Base-by-base conservation (phyloP, 1,140 invertebrate species). In the Sitophilus oryzae region DNA sequence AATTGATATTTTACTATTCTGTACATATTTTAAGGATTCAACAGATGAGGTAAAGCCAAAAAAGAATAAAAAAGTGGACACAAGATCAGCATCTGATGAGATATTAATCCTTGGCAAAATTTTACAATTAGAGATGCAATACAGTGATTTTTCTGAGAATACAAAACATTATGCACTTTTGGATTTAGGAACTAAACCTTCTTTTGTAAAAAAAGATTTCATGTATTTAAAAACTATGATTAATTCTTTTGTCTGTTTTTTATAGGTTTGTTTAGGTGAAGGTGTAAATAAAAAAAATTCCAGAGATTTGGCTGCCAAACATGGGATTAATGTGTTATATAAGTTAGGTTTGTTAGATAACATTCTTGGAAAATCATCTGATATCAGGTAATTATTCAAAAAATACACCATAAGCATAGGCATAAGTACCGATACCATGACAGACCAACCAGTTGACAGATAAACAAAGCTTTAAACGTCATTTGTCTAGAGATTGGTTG, bases 181-280 rank as follows among this genome's bases (percentile, higher is more conserved):
- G 23, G 56, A 49, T 42, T 46, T 64, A 41, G 52, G 58, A 35
- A 37, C 49, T 4, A 56, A 63, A 41, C 61, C 57, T 14, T 18
- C 47, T 53, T 55, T 57, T 60, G 61, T 61, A 60, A 52, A 56
- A 10, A 37, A 35, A 21, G 9, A 53, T 20, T 11, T 34, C 11
- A 19, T 23, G 43, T 22, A 23, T 41, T 40, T 50, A 35, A 25
- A 42, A 18, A 22, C 43, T 11, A 18, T 2, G 40, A 16, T 23
- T 6, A 5, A 52, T n/a, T n/a, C n/a, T n/a, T n/a, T n/a, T n/a
- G n/a, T n/a, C n/a, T n/a, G n/a, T n/a, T 6, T 37, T 57, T 52
- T 60, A 45, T 35, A 66, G 65, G 47, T 63, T 4, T 66, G 65
- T 51, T 62, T 63, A 22, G 65, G 65, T 19, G 46, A 61, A 47